These are phyloP conservation scores for roundworm (Caenorhabditis elegans) DNA, from an alignment of 1,140 invertebrate genomes.

Conservation along the genomic window DNA sequence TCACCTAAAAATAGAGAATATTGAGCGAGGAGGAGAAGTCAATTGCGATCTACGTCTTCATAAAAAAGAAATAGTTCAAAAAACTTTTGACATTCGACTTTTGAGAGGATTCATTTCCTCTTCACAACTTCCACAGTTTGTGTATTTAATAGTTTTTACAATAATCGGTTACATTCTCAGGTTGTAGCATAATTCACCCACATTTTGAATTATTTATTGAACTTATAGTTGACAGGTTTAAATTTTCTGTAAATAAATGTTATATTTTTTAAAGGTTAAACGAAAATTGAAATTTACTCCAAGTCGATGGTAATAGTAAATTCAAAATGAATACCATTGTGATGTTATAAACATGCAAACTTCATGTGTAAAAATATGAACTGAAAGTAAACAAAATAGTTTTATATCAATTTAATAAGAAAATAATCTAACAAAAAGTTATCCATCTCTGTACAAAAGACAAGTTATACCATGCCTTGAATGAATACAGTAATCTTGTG, in stretches of 20 bases:
- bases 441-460: constrained; percentile 14
- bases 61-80: not conserved
- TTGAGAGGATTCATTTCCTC: not conserved
- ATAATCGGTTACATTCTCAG: not conserved
- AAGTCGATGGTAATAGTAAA: too few relatives aligned
- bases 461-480: not conserved
- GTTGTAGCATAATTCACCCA: too few relatives aligned
- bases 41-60: not conserved
- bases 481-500: constrained; percentile 15
- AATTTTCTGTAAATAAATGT: constrained; percentile 18
- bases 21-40: not conserved
- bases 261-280: too few relatives aligned
- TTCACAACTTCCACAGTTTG: not conserved
- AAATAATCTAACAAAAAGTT: too few relatives aligned
- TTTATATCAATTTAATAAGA: too few relatives aligned
- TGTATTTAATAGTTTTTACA: not conserved
- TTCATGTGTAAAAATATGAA: too few relatives aligned
- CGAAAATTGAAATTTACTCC: too few relatives aligned
- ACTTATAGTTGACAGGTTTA: constrained; percentile 2
- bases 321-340: too few relatives aligned
- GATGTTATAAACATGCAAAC: too few relatives aligned
- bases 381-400: too few relatives aligned
- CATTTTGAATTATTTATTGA: too few relatives aligned
- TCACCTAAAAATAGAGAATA: constrained; percentile 10
- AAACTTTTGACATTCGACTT: not conserved